Evolutionary conservation across 1,140 invertebrate species (phyloP).

Genomic region (Diachasma alloeum): DNA sequence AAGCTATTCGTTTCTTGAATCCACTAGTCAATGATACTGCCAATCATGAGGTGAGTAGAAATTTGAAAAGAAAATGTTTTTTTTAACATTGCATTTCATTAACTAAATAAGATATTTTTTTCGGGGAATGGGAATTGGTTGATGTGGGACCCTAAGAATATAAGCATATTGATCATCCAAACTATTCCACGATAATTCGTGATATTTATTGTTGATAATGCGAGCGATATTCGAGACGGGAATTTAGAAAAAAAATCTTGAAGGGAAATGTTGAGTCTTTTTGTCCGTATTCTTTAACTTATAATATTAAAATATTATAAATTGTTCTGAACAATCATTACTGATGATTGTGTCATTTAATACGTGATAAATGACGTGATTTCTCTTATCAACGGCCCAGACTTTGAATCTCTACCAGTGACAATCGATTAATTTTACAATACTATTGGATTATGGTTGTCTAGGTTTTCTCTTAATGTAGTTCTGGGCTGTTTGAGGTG

Average conservation of each 20-base stretch:
- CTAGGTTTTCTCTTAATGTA: conserved; percentile 43
- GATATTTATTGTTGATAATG: neutral
- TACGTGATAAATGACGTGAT: neutral
- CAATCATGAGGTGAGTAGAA: conserved; percentile 58
- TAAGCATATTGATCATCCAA: neutral
- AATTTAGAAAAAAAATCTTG: conserved; percentile 15
- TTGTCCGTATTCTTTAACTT: no score
- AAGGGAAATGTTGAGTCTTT: neutral
- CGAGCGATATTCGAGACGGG: neutral
- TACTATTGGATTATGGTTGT: conserved; percentile 48
- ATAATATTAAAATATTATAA: no score
- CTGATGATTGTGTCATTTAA: neutral
- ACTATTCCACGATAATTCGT: neutral
- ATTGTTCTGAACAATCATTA: neutral
- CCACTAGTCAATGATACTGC: conserved; percentile 57
- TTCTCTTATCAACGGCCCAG: conserved; percentile 43
- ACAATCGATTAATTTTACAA: conserved; percentile 48
- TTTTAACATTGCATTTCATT: conserved; percentile 46
- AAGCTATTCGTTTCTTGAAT: conserved; percentile 58
- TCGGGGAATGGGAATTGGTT: neutral
- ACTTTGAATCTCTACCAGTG: conserved; percentile 43
- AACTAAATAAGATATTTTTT: neutral
- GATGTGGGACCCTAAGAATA: neutral
- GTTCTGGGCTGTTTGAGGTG: conserved; percentile 49
- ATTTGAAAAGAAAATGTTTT: conserved; percentile 53